Evolutionary conservation across 2,113 vertebrate species (phyloP), one percentile per base, ranked within the genome.

Genomic region (Falco punctatus): DNA sequence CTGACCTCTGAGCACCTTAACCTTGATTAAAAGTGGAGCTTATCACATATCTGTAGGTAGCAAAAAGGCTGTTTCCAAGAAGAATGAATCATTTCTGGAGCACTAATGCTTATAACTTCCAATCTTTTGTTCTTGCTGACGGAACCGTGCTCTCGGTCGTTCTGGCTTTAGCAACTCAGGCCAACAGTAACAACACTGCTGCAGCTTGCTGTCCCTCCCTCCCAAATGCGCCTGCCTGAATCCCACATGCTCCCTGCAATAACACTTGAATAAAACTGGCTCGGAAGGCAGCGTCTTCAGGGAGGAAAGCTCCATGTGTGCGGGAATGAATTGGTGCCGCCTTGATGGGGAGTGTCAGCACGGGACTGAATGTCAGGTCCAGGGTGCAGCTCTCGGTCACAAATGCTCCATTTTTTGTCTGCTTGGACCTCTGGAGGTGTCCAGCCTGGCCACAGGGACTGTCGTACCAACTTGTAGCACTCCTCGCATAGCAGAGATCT

Each of bases 71-170:
- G 80, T 35, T 96, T 96, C 88, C 85, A 66, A 95, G 90, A 92
- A 92, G 72, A n/a, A 70, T 93, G 92, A 95, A 93, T 95, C 78
- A 94, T 80, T 93, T 89, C 91, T 96, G 94, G 86, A 94, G 30
- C 62, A 5, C 66, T 91, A 85, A 80, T 67, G 73, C 70, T 90
- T 72, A 6, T 54, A 52, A 91, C 81, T 95, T 96, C 91, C 92
- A 69, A 22, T 70, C 78, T 70, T 96, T 96, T 94, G 92, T 96
- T 96, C 84, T 85, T 49, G 81, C 72, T 92, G 82, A 69, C 0
- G 24, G 72, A 81, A 28, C 73, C 4, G 1, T 58, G 61, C 40
- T 85, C 84, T 92, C 1, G 2, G 57, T 72, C 1, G 3, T 67
- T n/a, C 49, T 44, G 81, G 78, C 81, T 95, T 66, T 77, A 67